Evolutionary conservation across 2,797 vertebrate species (phyloP).

Genomic region (Cyclura pinguis): DNA sequence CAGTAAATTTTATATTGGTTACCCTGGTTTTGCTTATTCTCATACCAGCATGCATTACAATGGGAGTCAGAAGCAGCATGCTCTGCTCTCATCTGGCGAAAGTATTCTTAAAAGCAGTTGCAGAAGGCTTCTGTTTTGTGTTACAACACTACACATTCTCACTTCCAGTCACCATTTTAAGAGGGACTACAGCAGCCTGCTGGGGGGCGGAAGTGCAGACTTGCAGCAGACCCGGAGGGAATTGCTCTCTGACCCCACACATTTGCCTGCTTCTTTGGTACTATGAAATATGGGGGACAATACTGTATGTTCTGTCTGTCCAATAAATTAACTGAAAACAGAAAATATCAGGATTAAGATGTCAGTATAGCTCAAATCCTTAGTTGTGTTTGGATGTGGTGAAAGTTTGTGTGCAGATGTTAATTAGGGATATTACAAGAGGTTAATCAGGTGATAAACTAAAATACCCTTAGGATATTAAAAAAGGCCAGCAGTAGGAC

Average conservation of each 20-base stretch:
- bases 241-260: too few relatives aligned
- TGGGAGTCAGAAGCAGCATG: background rate
- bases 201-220: too few relatives aligned
- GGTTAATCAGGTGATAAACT: background rate
- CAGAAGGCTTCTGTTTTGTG: background rate
- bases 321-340: background rate
- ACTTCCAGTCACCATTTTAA: too few relatives aligned
- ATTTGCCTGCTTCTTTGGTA: too few relatives aligned
- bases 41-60: background rate
- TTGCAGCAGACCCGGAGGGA: too few relatives aligned
- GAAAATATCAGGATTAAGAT: background rate
- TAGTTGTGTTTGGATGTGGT: background rate
- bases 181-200: too few relatives aligned
- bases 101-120: background rate
- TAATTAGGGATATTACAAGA: background rate
- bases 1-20: background rate
- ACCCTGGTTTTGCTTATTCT: background rate
- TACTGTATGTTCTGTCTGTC: background rate
- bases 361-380: background rate
- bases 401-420: background rate
- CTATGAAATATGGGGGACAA: background rate
- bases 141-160: background rate
- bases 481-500: too few relatives aligned
- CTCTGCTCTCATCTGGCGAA: background rate
- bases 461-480: background rate